These are phyloP conservation scores for Laothoe populi DNA, from an alignment of 2,888 invertebrate species.

Conservation along the genomic window DNA sequence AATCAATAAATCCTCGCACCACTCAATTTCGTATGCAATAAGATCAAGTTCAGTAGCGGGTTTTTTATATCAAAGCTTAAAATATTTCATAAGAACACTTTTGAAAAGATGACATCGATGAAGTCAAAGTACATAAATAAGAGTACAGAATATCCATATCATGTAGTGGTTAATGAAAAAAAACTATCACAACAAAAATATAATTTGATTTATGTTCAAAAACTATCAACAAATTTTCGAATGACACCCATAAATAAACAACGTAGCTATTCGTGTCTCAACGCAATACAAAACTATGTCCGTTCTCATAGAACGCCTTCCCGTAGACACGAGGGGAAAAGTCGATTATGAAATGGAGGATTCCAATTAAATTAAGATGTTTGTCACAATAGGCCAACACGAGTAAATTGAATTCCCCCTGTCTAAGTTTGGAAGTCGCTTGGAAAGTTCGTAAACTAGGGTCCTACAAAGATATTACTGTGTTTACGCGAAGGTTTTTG, in stretches of 20 bases:
- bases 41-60: no score
- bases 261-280: not conserved
- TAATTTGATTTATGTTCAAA: not conserved
- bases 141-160: not conserved
- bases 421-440: constrained; percentile 26
- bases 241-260: not conserved
- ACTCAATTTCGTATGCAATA: no score
- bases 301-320: not conserved
- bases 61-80: no score
- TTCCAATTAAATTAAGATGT: constrained; percentile 64
- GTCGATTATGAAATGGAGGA: constrained; percentile 66
- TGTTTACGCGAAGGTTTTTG: not conserved
- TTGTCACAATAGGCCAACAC: constrained; percentile 45
- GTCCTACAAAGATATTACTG: not conserved
- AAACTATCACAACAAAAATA: not conserved
- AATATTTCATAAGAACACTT: no score
- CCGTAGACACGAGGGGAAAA: constrained; percentile 46
- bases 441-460: constrained; percentile 14
- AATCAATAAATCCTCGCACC: no score
- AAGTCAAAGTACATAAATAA: not conserved
- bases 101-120: no score
- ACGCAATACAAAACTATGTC: not conserved
- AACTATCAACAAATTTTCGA: not conserved
- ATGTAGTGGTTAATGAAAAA: no score
- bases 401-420: constrained; percentile 32